Evolutionary conservation across 1,140 invertebrate species (phyloP).

Genomic region (Varroa destructor): DNA sequence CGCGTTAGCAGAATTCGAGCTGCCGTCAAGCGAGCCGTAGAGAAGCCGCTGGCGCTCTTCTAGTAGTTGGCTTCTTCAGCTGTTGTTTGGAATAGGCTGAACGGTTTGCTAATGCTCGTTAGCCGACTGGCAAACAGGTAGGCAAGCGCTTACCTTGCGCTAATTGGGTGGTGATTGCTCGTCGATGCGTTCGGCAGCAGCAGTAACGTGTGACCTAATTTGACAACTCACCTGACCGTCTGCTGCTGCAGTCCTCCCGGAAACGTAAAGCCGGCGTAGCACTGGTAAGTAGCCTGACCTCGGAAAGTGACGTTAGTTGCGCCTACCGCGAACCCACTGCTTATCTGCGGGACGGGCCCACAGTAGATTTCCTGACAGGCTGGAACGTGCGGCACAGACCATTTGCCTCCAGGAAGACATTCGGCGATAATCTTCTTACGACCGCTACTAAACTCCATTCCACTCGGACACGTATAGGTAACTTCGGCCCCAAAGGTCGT

Average conservation of each 20-base stretch:
- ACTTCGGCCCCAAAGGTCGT: conserved; percentile 79
- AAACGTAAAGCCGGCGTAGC: conserved; percentile 90
- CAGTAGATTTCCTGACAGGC: conserved; percentile 95
- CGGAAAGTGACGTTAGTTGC: conserved; percentile 86
- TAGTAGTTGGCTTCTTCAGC: no score
- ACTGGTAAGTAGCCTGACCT: conserved; percentile 83
- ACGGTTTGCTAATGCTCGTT: no score
- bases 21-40: no score
- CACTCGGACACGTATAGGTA: conserved; percentile 75
- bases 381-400: conserved; percentile 81
- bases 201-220: not conserved
- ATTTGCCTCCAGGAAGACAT: conserved; percentile 75
- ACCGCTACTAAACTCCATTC: conserved; percentile 78
- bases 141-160: no score
- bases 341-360: conserved; percentile 89
- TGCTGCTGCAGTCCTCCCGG: conserved; percentile 70
- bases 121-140: no score
- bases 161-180: no score
- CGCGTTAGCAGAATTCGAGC: not conserved
- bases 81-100: no score
- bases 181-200: no score
- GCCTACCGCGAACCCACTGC: conserved; percentile 88
- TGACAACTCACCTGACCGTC: conserved; percentile 51
- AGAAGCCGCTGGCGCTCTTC: no score
- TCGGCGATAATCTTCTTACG: conserved; percentile 70